Conservation (phyloP, 2,888 invertebrate genomes). For the Cheilosia soror region DNA sequence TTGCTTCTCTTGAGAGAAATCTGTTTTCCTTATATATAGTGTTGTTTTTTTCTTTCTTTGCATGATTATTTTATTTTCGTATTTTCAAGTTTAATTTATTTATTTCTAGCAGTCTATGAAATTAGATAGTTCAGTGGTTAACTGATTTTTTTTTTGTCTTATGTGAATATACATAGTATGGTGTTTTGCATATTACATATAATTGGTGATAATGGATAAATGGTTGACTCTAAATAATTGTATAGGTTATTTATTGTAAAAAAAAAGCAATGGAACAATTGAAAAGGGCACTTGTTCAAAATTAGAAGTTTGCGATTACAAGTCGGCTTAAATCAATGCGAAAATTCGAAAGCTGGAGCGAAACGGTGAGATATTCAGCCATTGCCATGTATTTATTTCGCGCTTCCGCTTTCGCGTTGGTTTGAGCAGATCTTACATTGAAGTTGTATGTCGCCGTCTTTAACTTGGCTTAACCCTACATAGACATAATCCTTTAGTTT, state of each 20-base stretch:
- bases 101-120: conserved; percentile 73
- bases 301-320: too few species aligned
- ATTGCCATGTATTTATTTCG: too few species aligned
- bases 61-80: neutral
- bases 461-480: too few species aligned
- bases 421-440: too few species aligned
- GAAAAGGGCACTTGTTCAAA: neutral
- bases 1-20: conserved; percentile 7
- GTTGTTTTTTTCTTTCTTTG: conserved; percentile 15
- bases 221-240: conserved; percentile 33
- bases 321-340: too few species aligned
- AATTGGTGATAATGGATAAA: conserved; percentile 24
- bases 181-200: conserved; percentile 5
- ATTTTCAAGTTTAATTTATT: conserved; percentile 39
- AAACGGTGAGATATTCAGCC: too few species aligned
- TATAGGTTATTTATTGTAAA: neutral
- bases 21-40: conserved; percentile 8
- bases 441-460: too few species aligned
- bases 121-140: conserved; percentile 68
- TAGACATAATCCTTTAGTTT: too few species aligned
- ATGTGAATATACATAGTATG: conserved; percentile 37
- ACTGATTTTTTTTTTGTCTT: conserved; percentile 34
- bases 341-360: too few species aligned
- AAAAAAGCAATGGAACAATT: neutral
- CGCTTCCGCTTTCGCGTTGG: too few species aligned